These are phyloP conservation scores for Gallinago undulata DNA, from an alignment of 2,113 vertebrate genomes.

Conservation along the genomic window DNA sequence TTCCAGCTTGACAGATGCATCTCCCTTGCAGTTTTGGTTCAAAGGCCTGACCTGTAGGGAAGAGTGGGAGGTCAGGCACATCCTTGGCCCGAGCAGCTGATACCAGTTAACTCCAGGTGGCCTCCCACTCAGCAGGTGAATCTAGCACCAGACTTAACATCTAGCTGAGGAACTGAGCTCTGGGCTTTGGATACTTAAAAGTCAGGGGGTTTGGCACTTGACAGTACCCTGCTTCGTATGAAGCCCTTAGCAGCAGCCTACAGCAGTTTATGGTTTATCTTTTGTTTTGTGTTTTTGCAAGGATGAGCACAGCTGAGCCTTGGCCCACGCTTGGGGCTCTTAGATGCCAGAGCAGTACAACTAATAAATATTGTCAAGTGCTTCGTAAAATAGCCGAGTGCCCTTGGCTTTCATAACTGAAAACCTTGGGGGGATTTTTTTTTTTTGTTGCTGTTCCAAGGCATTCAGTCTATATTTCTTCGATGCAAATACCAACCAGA, in stretches of 20 bases:
- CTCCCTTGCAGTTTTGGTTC: neutral
- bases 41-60: neutral
- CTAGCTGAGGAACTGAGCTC: neutral
- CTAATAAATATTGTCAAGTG: constrained; percentile 2
- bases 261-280: neutral
- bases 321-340: neutral
- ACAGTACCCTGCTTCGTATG: neutral
- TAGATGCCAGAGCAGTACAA: neutral
- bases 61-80: neutral
- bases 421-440: neutral
- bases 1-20: neutral
- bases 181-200: neutral
- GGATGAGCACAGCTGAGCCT: neutral
- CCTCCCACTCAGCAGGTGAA: neutral
- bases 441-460: neutral
- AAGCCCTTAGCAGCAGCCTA: neutral
- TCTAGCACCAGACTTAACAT: neutral
- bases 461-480: neutral
- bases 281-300: neutral
- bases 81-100: neutral
- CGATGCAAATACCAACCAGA: neutral
- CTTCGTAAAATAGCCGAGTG: neutral
- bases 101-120: neutral
- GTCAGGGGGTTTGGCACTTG: neutral
- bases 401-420: neutral